Evolutionary conservation across 2,888 invertebrate species (phyloP).

Genomic region (Cerceris ruficornis): DNA sequence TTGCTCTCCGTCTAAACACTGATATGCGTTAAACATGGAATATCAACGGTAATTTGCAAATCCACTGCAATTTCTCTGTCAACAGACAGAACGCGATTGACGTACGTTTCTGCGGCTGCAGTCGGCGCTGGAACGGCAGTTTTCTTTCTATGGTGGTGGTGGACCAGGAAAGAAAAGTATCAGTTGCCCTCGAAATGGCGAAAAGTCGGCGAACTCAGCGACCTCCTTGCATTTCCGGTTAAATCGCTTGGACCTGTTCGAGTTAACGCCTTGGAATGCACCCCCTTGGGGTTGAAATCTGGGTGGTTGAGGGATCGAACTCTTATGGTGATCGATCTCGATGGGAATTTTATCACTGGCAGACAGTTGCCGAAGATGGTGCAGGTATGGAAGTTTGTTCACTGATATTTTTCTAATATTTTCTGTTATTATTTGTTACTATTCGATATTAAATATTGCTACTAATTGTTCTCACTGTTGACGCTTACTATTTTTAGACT

Average conservation of each 20-base stretch:
- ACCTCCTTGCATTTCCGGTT: slow-evolving; percentile 84
- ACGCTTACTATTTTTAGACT: too few species aligned
- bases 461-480: too few species aligned
- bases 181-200: slow-evolving; percentile 83
- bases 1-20: too few species aligned
- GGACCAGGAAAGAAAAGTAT: slow-evolving; percentile 68
- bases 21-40: too few species aligned
- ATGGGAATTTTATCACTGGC: slow-evolving; percentile 84
- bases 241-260: slow-evolving; percentile 84
- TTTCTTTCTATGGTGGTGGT: slow-evolving; percentile 71
- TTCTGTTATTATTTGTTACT: too few species aligned
- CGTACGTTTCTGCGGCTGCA: slow-evolving; percentile 71
- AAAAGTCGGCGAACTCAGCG: slow-evolving; percentile 84
- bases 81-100: slow-evolving; percentile 71
- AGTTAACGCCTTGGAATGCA: slow-evolving; percentile 83
- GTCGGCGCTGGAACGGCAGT: slow-evolving; percentile 75
- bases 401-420: too few species aligned
- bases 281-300: slow-evolving; percentile 83
- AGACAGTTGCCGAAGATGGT: slow-evolving; percentile 84
- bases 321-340: slow-evolving; percentile 84
- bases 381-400: slow-evolving; percentile 69
- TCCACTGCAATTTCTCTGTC: too few species aligned
- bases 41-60: too few species aligned
- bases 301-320: slow-evolving; percentile 85
- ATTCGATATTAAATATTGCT: too few species aligned